Evolutionary conservation across 2,113 vertebrate species (phyloP).

Genomic region (Muscicapa adusta): DNA sequence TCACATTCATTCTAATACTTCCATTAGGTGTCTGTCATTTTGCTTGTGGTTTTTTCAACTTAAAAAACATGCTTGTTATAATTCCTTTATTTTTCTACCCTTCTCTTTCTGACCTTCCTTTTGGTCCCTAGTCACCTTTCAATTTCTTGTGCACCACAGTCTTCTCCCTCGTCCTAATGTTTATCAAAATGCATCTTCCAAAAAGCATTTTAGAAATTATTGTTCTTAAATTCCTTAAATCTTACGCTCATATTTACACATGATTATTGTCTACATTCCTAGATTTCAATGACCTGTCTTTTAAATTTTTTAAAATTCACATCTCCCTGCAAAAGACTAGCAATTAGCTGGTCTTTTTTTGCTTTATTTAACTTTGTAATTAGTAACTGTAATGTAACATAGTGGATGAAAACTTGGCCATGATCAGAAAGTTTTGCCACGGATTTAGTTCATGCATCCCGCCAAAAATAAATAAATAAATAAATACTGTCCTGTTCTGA

Average conservation of each 20-base stretch:
- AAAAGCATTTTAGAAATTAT: neutral
- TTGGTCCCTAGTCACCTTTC: neutral
- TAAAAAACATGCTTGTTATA: neutral
- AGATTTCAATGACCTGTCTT: neutral
- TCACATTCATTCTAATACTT: neutral
- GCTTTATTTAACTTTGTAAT: neutral
- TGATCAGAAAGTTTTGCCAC: neutral
- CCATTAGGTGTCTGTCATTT: neutral
- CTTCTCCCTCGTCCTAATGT: neutral
- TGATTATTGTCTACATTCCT: neutral
- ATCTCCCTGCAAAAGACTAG: neutral
- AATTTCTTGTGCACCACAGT: neutral
- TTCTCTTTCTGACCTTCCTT: neutral
- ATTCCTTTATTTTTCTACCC: neutral
- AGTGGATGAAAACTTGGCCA: neutral
- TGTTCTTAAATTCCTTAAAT: neutral
- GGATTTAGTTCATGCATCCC: neutral
- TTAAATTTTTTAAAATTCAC: neutral
- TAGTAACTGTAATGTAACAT: neutral
- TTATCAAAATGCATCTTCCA: neutral
- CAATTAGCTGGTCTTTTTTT: neutral
- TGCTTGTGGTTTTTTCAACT: neutral
- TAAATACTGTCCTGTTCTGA: neutral
- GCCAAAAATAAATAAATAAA: neutral
- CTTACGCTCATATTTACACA: neutral